Base-by-base conservation (phyloP, 2,888 invertebrate species). In the Zeuzera pyrina region DNA sequence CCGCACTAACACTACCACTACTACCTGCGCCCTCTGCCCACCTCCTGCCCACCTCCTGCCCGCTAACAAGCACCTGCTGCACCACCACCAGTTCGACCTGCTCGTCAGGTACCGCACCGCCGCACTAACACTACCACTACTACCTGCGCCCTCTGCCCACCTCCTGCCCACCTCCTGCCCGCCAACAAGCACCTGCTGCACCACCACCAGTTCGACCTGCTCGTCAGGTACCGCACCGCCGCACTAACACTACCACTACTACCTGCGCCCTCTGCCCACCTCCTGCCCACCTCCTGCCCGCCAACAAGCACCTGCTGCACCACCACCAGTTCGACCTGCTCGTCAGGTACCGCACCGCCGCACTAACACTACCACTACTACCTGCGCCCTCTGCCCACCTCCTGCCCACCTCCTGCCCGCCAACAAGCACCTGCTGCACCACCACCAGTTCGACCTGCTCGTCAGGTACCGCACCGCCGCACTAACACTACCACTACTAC, bases 301-400 rank as follows among this genome's bases (percentile, higher is more conserved):
- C 92, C 28, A 92, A 92, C 53, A 91, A 93, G 57, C 93, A 94
- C 0, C 89, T 93, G 84, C 81, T 98, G 45, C 97, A 97, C 60
- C 95, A 97, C 63, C 97, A 96, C 62, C 98, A 98, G 85, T 98
- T 98, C 74, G 97, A 98, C 71, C 86, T 97, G 42, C 91, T 98
- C 10, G 95, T 97, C 39, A 85, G 89, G 62, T 81, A 25, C n/a
- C n/a, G n/a, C n/a, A n/a, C n/a, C n/a, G n/a, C n/a, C n/a, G n/a
- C n/a, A n/a, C n/a, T n/a, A n/a, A n/a, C n/a, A n/a, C n/a, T n/a
- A n/a, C n/a, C n/a, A n/a, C n/a, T n/a, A n/a, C n/a, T n/a, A n/a
- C n/a, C n/a, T n/a, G n/a, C n/a, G 94, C 95, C 1, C 86, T 97
- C 2, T 96, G 95, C 49, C 89, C 91, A 29, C 97, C 97, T 73